Conservation (phyloP, 2,113 vertebrate species). For the Madoqua kirkii region DNA sequence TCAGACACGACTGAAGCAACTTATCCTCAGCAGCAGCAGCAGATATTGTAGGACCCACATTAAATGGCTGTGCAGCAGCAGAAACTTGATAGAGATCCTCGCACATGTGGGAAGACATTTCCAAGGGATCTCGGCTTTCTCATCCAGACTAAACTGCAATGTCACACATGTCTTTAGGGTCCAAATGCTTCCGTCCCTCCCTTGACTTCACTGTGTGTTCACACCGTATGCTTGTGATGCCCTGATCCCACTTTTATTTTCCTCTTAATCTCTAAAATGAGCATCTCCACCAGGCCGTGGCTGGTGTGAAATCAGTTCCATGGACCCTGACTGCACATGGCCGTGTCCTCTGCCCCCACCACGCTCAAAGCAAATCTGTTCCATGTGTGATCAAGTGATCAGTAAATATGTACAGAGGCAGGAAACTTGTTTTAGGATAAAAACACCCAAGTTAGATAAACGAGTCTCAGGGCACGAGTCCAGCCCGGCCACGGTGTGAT, state of each 20-base stretch:
- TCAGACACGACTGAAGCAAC: accelerated
- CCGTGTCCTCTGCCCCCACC: background rate
- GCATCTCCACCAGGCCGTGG: background rate
- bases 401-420: background rate
- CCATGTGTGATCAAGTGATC: background rate
- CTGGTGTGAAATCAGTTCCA: slow-evolving; percentile 8
- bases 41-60: background rate
- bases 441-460: background rate
- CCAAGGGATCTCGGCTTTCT: background rate
- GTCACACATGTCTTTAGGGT: background rate
- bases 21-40: background rate
- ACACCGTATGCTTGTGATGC: background rate
- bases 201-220: background rate
- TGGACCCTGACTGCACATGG: background rate
- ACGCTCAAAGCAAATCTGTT: background rate
- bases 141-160: background rate
- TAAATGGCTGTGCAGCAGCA: background rate
- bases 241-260: slow-evolving; percentile 5
- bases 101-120: accelerated
- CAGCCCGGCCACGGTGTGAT: accelerated
- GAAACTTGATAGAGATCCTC: background rate
- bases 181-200: background rate
- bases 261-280: slow-evolving; percentile 26
- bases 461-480: background rate
- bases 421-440: background rate